These are phyloP conservation scores for Pyrochroa serraticornis DNA, from an alignment of 2,888 invertebrate genomes.

Conservation along the genomic window DNA sequence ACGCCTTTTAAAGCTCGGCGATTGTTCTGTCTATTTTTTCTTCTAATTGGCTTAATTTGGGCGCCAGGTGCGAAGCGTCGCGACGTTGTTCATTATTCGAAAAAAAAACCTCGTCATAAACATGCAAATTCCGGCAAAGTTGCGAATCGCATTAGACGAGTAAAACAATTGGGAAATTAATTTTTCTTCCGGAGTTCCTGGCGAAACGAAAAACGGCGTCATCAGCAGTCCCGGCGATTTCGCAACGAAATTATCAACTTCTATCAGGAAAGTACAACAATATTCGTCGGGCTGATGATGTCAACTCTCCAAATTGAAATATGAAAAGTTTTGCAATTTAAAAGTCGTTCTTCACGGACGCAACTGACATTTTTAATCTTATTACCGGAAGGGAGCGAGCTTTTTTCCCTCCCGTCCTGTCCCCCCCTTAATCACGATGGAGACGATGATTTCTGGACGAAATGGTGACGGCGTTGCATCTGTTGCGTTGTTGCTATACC, in stretches of 20 bases:
- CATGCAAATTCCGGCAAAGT: constrained; percentile 39
- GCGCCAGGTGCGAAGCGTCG: constrained; percentile 6
- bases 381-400: constrained; percentile 10
- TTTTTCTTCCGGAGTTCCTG: constrained; percentile 42
- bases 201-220: constrained; percentile 17
- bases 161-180: constrained; percentile 48
- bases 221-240: constrained; percentile 30
- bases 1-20: too few relatives aligned
- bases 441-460: neutral
- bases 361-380: constrained; percentile 26
- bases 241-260: constrained; percentile 41
- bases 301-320: constrained; percentile 42
- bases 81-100: neutral
- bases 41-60: neutral
- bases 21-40: too few relatives aligned
- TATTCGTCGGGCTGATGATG: constrained; percentile 37
- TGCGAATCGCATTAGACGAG: constrained; percentile 45
- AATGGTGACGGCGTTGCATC: constrained; percentile 1
- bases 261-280: constrained; percentile 36
- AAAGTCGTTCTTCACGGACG: constrained; percentile 31
- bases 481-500: constrained; percentile 21
- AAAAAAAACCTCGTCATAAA: constrained; percentile 31
- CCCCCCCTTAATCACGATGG: neutral
- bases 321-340: constrained; percentile 43
- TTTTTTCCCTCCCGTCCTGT: neutral